Evolutionary conservation across 2,888 invertebrate species (phyloP).

Genomic region (Dorcus parallelipipedus): DNA sequence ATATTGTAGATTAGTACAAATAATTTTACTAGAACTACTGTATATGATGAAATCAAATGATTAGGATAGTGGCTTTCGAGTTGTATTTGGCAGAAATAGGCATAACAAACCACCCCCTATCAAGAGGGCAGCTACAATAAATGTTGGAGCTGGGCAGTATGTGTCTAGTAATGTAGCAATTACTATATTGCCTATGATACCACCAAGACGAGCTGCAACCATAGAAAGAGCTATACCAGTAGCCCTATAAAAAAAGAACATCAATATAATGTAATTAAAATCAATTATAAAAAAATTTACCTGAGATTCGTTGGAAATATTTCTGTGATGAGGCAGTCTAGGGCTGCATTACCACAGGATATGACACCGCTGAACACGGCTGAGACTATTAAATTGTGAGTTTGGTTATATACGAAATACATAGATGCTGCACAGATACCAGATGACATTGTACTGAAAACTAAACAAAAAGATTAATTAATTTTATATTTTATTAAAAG

Average conservation of each 20-base stretch:
- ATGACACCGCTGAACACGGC: conserved; percentile 85
- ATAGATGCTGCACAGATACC: conserved; percentile 80
- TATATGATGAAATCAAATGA: no score
- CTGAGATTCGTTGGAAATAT: conserved; percentile 89
- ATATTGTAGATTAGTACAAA: no score
- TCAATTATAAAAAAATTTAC: conserved; percentile 44
- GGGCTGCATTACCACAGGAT: conserved; percentile 83
- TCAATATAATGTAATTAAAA: neutral
- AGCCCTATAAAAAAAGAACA: conserved; percentile 58
- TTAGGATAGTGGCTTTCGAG: conserved; percentile 65
- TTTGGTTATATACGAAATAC: conserved; percentile 80
- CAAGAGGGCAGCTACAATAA: conserved; percentile 82
- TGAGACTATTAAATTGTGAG: conserved; percentile 78
- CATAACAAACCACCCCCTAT: conserved; percentile 86
- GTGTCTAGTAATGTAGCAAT: conserved; percentile 84
- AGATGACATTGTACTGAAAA: conserved; percentile 82
- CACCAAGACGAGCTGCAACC: conserved; percentile 85
- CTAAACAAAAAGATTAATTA: conserved; percentile 47
- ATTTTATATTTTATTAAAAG: conserved; percentile 1
- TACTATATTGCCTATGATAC: conserved; percentile 83
- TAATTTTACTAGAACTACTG: no score
- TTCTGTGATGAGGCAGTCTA: conserved; percentile 90
- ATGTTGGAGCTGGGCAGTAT: conserved; percentile 89
- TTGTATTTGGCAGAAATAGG: conserved; percentile 86
- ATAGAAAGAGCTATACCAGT: conserved; percentile 89